phyloP scores from a whole-genome alignment of 2,888 invertebrate genomes.

The Arge pagana region DNA sequence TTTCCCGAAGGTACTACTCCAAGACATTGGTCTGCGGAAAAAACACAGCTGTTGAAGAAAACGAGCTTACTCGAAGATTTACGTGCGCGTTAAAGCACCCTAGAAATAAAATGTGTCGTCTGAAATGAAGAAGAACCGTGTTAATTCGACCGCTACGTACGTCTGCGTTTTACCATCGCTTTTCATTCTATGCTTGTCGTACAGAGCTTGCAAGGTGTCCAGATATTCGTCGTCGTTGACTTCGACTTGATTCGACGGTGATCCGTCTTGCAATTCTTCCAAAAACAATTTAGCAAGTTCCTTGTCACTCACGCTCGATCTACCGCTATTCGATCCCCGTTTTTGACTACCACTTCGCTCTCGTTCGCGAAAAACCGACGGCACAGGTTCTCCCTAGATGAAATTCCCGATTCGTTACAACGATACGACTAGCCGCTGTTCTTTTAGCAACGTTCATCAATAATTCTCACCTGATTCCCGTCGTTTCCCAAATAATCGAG shows the following conservation, averaged over 20 bases:
- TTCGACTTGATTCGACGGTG: slow-evolving; percentile 33
- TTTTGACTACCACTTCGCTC: slow-evolving; percentile 43
- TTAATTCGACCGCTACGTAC: too few relatives aligned
- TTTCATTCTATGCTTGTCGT: slow-evolving; percentile 37
- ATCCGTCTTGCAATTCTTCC: slow-evolving; percentile 37
- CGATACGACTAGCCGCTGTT: not conserved
- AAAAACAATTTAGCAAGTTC: slow-evolving; percentile 37
- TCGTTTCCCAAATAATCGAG: slow-evolving; percentile 43
- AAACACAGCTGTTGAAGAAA: too few relatives aligned
- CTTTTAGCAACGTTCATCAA: not conserved
- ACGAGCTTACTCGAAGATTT: too few relatives aligned
- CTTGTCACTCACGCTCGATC: slow-evolving; percentile 30
- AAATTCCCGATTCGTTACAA: not conserved
- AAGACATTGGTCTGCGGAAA: slow-evolving; percentile 40
- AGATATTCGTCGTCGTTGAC: slow-evolving; percentile 38
- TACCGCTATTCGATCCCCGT: slow-evolving; percentile 28
- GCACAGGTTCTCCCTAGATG: slow-evolving; percentile 34
- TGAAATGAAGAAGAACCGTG: too few relatives aligned
- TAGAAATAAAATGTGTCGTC: too few relatives aligned
- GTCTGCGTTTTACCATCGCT: slow-evolving; percentile 38
- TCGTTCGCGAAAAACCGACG: slow-evolving; percentile 50
- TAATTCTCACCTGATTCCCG: slow-evolving; percentile 38
- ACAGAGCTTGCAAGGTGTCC: slow-evolving; percentile 36
- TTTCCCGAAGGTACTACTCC: slow-evolving; percentile 37
- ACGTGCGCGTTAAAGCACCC: too few relatives aligned